phyloP scores from a whole-genome alignment of 2,888 invertebrate genomes.

The Heliconius hortense region DNA sequence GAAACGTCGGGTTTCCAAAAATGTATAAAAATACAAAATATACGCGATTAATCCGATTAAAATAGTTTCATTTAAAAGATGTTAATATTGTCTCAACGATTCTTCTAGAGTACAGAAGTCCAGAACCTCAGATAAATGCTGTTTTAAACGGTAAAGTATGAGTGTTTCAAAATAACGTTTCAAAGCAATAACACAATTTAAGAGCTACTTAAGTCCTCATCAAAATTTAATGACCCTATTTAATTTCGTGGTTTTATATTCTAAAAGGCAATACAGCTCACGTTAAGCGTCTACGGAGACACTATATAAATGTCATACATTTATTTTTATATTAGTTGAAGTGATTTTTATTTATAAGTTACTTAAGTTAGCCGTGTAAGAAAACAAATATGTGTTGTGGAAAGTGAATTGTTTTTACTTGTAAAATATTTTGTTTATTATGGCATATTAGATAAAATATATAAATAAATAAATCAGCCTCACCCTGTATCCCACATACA shows the following conservation, averaged over 20 bases:
- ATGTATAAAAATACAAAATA: no score
- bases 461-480: no score
- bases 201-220: conserved; percentile 7
- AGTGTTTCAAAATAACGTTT: conserved; percentile 4
- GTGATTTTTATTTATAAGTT: neutral
- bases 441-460: neutral
- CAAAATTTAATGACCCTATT: conserved; percentile 6
- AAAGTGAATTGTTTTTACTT: neutral
- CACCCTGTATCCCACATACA: no score
- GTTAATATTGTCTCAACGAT: neutral
- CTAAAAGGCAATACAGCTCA: neutral
- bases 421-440: neutral
- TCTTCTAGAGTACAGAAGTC: neutral
- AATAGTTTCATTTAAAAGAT: no score
- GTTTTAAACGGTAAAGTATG: neutral
- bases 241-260: conserved; percentile 17
- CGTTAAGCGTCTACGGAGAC: neutral
- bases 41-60: no score
- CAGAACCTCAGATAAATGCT: neutral
- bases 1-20: no score
- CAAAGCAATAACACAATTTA: conserved; percentile 1
- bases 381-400: neutral
- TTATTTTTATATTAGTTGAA: neutral
- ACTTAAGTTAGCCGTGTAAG: neutral
- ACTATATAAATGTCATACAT: neutral